These are phyloP conservation scores for Hipparchia semele DNA, from an alignment of 2,888 invertebrate species.

Conservation along the genomic window DNA sequence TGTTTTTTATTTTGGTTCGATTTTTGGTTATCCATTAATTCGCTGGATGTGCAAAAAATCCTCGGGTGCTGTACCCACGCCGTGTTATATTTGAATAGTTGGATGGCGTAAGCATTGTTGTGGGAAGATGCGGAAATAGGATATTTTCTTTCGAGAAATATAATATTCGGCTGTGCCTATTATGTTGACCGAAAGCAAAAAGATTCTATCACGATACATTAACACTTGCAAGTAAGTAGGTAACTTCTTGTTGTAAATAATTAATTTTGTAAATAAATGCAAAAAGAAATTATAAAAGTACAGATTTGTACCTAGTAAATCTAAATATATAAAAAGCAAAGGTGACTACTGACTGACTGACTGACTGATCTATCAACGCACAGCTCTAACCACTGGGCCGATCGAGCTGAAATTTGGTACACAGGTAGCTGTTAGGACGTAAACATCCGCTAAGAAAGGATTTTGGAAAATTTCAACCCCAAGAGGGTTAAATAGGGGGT, in stretches of 20 bases:
- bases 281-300: too few relatives aligned
- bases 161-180: conserved; percentile 72
- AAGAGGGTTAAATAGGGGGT: too few relatives aligned
- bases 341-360: too few relatives aligned
- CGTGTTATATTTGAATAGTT: conserved; percentile 79
- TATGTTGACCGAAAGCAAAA: conserved; percentile 75
- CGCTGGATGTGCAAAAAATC: conserved; percentile 72
- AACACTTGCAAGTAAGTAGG: conserved; percentile 23
- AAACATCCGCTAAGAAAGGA: too few relatives aligned
- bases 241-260: conserved; percentile 1
- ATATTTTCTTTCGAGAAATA: conserved; percentile 83
- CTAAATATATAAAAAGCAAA: too few relatives aligned
- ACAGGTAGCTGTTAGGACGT: too few relatives aligned
- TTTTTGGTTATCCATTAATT: conserved; percentile 82
- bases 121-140: conserved; percentile 83
- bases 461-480: too few relatives aligned
- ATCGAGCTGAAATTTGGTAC: too few relatives aligned
- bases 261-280: background rate
- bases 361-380: too few relatives aligned
- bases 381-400: too few relatives aligned
- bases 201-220: conserved; percentile 40
- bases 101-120: conserved; percentile 77
- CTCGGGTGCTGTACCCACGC: conserved; percentile 65
- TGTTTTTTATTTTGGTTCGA: conserved; percentile 75
- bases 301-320: too few relatives aligned